phyloP scores from a whole-genome alignment of 2,113 vertebrate genomes.

The Cephalopholis sonnerati region DNA sequence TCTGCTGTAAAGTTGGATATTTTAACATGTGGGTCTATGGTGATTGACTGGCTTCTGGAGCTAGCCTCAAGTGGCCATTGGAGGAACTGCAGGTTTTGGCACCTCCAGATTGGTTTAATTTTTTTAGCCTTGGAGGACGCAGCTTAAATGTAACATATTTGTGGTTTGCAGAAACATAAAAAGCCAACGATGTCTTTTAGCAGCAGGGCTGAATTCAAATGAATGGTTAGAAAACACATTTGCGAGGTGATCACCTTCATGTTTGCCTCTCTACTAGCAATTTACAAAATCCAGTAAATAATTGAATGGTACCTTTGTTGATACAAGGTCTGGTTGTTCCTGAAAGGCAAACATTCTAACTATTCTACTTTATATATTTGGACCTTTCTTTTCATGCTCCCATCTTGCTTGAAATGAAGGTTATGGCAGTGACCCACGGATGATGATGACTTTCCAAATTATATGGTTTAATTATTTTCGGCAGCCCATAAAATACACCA shows the following conservation, averaged over 20 bases:
- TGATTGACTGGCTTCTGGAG: too few relatives aligned
- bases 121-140: too few relatives aligned
- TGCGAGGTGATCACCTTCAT: neutral
- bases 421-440: constrained; percentile 36
- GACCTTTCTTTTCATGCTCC: constrained; percentile 3
- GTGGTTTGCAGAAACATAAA: too few relatives aligned
- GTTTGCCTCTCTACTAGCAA: neutral
- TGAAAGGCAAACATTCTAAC: neutral
- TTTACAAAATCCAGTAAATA: neutral
- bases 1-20: too few relatives aligned
- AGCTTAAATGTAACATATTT: too few relatives aligned
- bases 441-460: constrained; percentile 63
- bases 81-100: too few relatives aligned
- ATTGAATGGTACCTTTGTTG: neutral
- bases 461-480: constrained; percentile 64
- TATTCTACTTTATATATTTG: neutral
- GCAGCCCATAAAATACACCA: constrained; percentile 53
- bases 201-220: neutral
- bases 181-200: too few relatives aligned
- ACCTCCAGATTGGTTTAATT: too few relatives aligned
- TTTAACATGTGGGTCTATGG: too few relatives aligned
- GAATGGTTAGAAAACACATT: neutral
- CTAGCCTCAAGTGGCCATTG: too few relatives aligned
- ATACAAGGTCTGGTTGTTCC: neutral
- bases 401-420: constrained; percentile 37